A percentile compares a stretch with the other conserved stretches of the same genome.
Conservation (phyloP, 2,113 vertebrate species). For the Thymallus thymallus region DNA sequence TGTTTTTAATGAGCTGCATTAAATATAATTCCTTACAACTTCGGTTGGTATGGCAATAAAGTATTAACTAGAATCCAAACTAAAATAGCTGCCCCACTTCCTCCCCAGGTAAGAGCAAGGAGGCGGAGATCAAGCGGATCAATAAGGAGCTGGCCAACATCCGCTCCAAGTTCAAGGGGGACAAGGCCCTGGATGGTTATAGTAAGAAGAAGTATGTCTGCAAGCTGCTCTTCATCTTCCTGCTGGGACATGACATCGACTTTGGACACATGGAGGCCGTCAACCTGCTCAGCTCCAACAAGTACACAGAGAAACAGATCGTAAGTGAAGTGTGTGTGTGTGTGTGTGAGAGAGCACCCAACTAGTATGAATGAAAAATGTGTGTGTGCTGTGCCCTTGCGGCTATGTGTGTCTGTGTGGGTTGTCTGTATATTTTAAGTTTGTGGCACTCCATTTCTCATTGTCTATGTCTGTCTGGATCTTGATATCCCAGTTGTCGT, state of each 20-base stretch:
- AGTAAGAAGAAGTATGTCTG: constrained; percentile 96
- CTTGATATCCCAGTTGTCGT: background rate
- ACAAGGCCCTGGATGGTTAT: constrained; percentile 92
- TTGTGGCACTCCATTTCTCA: background rate
- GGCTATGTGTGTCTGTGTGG: background rate
- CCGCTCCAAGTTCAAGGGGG: constrained; percentile 93
- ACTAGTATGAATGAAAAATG: background rate
- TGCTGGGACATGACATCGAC: constrained; percentile 92
- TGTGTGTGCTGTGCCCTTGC: background rate
- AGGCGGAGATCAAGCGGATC: constrained; percentile 92
- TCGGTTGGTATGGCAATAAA: too few species aligned
- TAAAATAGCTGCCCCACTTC: background rate
- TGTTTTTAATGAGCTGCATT: too few species aligned
- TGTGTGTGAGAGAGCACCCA: background rate
- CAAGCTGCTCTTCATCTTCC: constrained; percentile 93
- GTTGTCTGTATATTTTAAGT: background rate
- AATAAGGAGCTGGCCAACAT: constrained; percentile 95
- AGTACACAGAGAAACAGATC: constrained; percentile 94
- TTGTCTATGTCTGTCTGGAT: background rate
- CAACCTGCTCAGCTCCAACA: constrained; percentile 92
- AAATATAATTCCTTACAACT: too few species aligned
- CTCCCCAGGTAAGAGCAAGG: constrained; percentile 88
- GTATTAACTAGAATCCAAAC: background rate
- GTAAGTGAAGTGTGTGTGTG: constrained; percentile 69
- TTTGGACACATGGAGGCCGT: constrained; percentile 95